Evolutionary conservation across 2,797 vertebrate genomes (phyloP).

Genomic region (Yasuhikotakia modesta): DNA sequence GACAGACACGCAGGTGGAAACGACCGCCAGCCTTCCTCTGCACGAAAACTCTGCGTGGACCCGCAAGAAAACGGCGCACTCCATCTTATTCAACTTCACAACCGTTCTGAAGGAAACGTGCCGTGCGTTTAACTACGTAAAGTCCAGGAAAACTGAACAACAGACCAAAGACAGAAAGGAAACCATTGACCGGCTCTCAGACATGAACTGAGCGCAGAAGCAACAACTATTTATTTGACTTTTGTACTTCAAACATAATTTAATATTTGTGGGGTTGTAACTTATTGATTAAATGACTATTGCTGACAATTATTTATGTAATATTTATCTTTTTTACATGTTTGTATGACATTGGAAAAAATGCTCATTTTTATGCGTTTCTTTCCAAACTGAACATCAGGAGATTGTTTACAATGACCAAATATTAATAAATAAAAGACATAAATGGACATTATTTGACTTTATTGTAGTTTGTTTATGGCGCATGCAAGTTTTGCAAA

Average conservation of each 20-base stretch:
- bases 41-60: constrained; percentile 65
- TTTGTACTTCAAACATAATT: neutral
- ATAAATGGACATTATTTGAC: neutral
- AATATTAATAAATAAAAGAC: constrained; percentile 1
- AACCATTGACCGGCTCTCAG: neutral
- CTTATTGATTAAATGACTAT: too few relatives aligned
- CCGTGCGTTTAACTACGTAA: constrained; percentile 68
- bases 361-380: neutral
- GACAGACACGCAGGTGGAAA: constrained; percentile 47
- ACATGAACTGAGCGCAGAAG: constrained; percentile 9
- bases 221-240: constrained; percentile 6
- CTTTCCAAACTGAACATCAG: neutral
- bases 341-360: neutral
- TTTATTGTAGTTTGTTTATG: neutral
- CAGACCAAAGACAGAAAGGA: constrained; percentile 15
- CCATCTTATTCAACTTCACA: constrained; percentile 76
- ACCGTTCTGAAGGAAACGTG: constrained; percentile 75
- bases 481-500: neutral
- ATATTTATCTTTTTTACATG: too few relatives aligned
- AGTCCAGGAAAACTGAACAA: neutral
- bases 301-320: too few relatives aligned
- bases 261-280: too few relatives aligned
- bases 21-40: neutral
- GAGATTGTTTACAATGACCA: neutral
- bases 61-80: constrained; percentile 68